Evolutionary conservation across 2,113 vertebrate genomes (phyloP), one percentile per base, ranked within the genome.

Genomic region (Camelus dromedarius): DNA sequence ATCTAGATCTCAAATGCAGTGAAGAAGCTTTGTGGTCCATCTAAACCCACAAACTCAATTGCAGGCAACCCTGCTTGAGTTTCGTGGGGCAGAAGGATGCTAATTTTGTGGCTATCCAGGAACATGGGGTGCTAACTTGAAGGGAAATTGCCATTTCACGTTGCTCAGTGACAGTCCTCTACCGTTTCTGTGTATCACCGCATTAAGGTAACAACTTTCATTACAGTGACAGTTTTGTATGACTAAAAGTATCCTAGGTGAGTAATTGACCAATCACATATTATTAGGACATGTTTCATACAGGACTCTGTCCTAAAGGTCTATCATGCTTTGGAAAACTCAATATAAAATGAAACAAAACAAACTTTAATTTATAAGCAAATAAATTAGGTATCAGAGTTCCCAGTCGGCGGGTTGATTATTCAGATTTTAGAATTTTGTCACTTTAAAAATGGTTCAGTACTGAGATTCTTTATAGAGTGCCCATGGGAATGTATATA

Each of bases 1-100:
- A 79, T 97, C 91, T 70, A 93, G 91, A 92, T 97, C 90, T 97
- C 28, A 30, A 67, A 80, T 60, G 50, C 7, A 54, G 26, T 79
- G 62, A 93, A 93, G 62, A 94, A 58, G 6, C 7, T 83, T 32
- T 90, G 8, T 19, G 22, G n/a, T 50, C 64, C 32, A 72, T 67
- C 58, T 60, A 24, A 50, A n/a, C 19, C 32, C 22, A 2, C 8
- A 46, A 50, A 38, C 19, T 89, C 48, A 73, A 28, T 69, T 80
- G 9, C 11, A 89, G 48, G 56, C 13, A 50, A 81, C 12, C 20
- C n/a, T 46, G 7, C 73, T 92, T 84, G 66, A 75, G 52, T 93
- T 75, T 18, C 15, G 30, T 14, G 28, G 28, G 5, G 6, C 14
- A 92, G 60, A 89, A 69, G n/a, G 22, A 67, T 72, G 11, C 64